Conservation (phyloP, 2,113 vertebrate species). For the Leuciscus idus region DNA sequence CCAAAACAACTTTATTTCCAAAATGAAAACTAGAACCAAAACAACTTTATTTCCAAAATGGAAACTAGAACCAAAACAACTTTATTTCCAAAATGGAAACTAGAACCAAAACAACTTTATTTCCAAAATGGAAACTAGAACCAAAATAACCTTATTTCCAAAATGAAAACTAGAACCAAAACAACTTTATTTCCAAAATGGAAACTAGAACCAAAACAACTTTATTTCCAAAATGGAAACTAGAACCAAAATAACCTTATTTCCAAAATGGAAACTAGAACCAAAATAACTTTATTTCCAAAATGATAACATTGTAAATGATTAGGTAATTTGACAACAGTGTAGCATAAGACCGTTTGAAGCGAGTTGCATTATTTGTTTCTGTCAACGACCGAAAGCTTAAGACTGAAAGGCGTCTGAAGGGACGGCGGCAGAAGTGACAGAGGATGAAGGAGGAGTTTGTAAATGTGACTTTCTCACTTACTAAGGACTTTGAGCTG, state of each 20-base stretch:
- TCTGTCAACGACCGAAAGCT: not conserved
- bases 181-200: not conserved
- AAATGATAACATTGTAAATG: not conserved
- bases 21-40: not conserved
- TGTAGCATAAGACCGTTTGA: too few relatives aligned
- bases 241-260: not conserved
- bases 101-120: not conserved
- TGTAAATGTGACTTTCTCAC: slow-evolving; percentile 56
- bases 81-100: too few relatives aligned
- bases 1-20: too few relatives aligned
- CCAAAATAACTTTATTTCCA: not conserved
- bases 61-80: too few relatives aligned
- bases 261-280: too few relatives aligned
- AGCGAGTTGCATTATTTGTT: not conserved
- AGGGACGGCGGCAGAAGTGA: not conserved
- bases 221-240: too few relatives aligned
- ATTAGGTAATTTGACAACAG: too few relatives aligned
- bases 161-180: not conserved
- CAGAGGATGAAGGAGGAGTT: not conserved
- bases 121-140: too few relatives aligned
- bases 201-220: too few relatives aligned
- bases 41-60: too few relatives aligned
- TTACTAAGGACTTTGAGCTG: slow-evolving; percentile 94
- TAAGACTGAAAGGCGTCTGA: not conserved
- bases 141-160: too few relatives aligned